Percentiles rank a stretch among this genome's conserved stretches.
Conservation (phyloP, 2,888 invertebrate genomes). For the Sycophila texana region DNA sequence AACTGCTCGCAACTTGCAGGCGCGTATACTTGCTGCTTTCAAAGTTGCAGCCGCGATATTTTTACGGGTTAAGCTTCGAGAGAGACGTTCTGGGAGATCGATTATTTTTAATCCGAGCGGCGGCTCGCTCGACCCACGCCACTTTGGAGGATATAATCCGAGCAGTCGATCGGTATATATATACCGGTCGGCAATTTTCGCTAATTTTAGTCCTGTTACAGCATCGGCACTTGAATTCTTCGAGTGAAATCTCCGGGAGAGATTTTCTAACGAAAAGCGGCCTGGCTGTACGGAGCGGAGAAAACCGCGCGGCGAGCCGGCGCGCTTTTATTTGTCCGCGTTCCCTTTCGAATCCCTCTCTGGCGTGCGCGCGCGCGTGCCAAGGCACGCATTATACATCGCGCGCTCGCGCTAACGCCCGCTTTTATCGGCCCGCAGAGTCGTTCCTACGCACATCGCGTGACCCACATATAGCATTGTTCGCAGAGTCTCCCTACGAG, state of each 20-base stretch:
- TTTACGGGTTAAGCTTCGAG: no score
- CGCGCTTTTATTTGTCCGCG: background rate
- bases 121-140: no score
- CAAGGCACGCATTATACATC: background rate
- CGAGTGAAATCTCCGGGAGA: conserved; percentile 1
- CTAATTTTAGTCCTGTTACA: conserved; percentile 5
- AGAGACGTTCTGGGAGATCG: no score
- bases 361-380: background rate
- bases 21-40: no score
- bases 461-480: conserved; percentile 14
- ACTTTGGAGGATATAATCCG: no score
- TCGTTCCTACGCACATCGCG: conserved; percentile 20
- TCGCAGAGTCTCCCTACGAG: background rate
- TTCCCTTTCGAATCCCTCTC: background rate
- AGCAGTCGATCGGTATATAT: no score
- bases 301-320: background rate
- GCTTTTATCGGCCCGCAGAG: no score
- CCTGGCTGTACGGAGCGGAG: background rate
- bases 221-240: conserved; percentile 6
- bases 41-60: no score
- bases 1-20: no score
- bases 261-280: conserved; percentile 15
- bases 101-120: no score
- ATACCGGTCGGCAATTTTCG: background rate
- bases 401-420: background rate